A percentile compares a stretch with the other conserved stretches of the same genome.
phyloP scores from a whole-genome alignment of 53 echinoderm and acorn worm species.

The Glandiceps talaboti region DNA sequence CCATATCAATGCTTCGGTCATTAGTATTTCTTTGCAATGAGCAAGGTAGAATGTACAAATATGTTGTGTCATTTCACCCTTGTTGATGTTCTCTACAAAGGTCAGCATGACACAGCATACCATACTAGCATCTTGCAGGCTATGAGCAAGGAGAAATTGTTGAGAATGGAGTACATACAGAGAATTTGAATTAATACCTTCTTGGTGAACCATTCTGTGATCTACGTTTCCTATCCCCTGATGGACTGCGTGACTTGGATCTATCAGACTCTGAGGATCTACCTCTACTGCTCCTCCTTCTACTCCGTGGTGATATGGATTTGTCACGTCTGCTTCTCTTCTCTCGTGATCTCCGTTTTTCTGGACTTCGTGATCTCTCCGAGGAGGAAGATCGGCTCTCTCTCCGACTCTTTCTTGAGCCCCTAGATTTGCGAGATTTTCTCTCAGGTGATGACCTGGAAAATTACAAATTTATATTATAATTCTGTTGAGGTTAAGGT shows the following conservation, averaged over 20 bases:
- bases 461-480: no score
- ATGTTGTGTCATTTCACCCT: no score
- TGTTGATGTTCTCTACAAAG: no score
- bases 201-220: background rate
- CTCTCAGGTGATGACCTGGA: background rate
- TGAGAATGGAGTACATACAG: no score
- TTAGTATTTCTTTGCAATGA: no score
- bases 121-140: no score
- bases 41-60: no score
- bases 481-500: no score
- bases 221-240: background rate
- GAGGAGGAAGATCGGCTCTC: constrained; percentile 5
- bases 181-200: no score
- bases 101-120: no score
- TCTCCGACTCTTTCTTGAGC: background rate
- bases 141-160: no score
- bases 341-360: background rate
- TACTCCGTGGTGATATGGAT: background rate
- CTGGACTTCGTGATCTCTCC: background rate
- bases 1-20: no score
- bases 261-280: background rate
- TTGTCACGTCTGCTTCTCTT: constrained; percentile 1
- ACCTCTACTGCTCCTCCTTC: background rate
- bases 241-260: background rate
- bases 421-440: background rate